These are phyloP conservation scores for Thermophis baileyi DNA, from an alignment of 2,113 vertebrate genomes.

Conservation along the genomic window DNA sequence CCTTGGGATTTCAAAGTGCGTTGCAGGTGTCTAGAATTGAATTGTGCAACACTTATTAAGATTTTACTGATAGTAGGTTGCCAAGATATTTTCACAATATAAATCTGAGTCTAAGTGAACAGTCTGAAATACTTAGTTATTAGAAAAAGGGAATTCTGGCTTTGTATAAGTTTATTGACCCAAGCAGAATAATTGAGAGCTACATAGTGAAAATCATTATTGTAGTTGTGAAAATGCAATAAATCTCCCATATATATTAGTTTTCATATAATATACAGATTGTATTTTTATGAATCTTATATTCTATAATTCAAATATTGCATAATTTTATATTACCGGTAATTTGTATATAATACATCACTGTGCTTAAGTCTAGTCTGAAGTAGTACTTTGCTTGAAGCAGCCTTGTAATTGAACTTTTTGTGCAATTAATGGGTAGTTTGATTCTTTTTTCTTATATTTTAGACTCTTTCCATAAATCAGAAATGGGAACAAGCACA, in stretches of 20 bases:
- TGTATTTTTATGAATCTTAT: background rate
- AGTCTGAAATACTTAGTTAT: background rate
- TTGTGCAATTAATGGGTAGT: background rate
- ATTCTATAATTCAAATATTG: background rate
- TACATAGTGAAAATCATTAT: background rate
- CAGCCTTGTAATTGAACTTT: background rate
- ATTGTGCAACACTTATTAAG: background rate
- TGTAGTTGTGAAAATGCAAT: background rate
- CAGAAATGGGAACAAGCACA: slow-evolving; percentile 84
- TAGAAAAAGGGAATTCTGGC: background rate
- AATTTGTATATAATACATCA: background rate
- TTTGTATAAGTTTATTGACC: background rate
- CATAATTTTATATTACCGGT: background rate
- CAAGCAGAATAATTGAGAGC: background rate
- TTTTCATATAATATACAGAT: background rate
- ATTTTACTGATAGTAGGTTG: background rate
- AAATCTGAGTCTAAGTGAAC: background rate
- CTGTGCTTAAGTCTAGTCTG: background rate
- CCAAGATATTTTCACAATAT: background rate
- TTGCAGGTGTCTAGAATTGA: background rate
- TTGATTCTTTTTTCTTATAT: slow-evolving; percentile 24
- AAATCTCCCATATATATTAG: background rate
- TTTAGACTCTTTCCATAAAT: slow-evolving; percentile 78
- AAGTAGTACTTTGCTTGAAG: background rate
- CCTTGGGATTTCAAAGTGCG: background rate